Conservation (phyloP, 23 tunicate species). For the Styela clava region DNA sequence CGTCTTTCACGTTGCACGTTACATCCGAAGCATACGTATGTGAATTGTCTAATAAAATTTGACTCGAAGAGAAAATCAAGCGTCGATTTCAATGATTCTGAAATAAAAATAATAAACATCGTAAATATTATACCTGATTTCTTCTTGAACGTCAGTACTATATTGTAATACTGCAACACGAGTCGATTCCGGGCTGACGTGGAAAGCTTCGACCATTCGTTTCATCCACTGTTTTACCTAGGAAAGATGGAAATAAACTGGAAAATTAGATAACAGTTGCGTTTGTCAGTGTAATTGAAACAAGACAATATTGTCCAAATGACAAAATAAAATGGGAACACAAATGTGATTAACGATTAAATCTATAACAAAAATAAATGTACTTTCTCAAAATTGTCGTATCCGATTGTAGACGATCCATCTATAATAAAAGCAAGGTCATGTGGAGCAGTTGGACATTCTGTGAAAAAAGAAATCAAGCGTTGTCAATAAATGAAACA, state of each 20-base stretch:
- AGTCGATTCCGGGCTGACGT: constrained; percentile 57
- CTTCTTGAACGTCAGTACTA: constrained; percentile 64
- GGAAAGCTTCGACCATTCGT: constrained; percentile 67
- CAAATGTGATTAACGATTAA: too few relatives aligned
- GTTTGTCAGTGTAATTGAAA: not conserved
- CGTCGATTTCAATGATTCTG: too few relatives aligned
- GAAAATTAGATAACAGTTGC: not conserved
- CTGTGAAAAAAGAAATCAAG: constrained; percentile 21
- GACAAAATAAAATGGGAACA: too few relatives aligned
- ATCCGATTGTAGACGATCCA: constrained; percentile 72
- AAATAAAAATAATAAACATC: too few relatives aligned
- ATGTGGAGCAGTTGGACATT: constrained; percentile 77
- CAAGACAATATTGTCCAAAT: too few relatives aligned
- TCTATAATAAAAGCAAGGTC: constrained; percentile 78
- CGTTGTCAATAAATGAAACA: not conserved
- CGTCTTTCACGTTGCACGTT: too few relatives aligned
- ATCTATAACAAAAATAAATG: too few relatives aligned
- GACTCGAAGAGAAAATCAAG: too few relatives aligned
- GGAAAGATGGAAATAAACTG: not conserved
- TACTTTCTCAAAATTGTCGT: constrained; percentile 65
- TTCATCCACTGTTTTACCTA: constrained; percentile 88
- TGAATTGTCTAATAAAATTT: too few relatives aligned
- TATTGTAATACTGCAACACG: constrained; percentile 68
- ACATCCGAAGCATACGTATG: too few relatives aligned
- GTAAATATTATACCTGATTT: constrained; percentile 68